These are phyloP conservation scores for Passer domesticus DNA, from an alignment of 2,113 vertebrate species.

Conservation along the genomic window DNA sequence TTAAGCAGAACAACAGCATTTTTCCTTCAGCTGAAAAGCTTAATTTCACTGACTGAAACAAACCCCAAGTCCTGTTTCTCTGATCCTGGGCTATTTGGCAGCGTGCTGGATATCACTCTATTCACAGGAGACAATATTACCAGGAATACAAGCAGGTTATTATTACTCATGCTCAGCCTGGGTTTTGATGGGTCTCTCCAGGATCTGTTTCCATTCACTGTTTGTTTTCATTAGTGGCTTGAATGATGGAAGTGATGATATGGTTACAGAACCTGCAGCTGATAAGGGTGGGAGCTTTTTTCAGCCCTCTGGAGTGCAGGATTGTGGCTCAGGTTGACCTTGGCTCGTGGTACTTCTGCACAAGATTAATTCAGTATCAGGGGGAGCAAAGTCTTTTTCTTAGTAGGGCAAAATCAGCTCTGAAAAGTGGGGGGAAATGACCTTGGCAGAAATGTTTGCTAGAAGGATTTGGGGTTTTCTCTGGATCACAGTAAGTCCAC, in stretches of 20 bases:
- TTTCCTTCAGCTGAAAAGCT: not conserved
- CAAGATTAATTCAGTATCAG: not conserved
- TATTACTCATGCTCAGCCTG: conserved; percentile 21
- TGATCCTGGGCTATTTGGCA: conserved; percentile 16
- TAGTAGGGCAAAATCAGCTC: not conserved
- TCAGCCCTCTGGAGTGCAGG: not conserved
- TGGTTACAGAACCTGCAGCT: not conserved
- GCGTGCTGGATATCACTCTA: not conserved
- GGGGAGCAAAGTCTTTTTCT: not conserved
- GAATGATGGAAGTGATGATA: not conserved
- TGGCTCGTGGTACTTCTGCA: not conserved
- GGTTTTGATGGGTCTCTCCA: conserved; percentile 43
- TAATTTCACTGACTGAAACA: not conserved
- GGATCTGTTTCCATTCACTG: not conserved
- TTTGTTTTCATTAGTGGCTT: conserved; percentile 23
- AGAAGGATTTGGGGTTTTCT: not conserved
- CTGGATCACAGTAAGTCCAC: fast-evolving
- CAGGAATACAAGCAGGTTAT: conserved; percentile 37
- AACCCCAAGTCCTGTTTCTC: not conserved
- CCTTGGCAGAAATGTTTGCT: not conserved
- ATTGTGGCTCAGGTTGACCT: not conserved
- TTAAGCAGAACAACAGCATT: not conserved
- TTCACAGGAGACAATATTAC: conserved; percentile 13
- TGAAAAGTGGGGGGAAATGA: not conserved
- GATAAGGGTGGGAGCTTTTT: not conserved